A percentile compares a stretch with the other conserved stretches of the same genome.
Conservation (phyloP, 2,113 vertebrate genomes). For the Progne subis region DNA sequence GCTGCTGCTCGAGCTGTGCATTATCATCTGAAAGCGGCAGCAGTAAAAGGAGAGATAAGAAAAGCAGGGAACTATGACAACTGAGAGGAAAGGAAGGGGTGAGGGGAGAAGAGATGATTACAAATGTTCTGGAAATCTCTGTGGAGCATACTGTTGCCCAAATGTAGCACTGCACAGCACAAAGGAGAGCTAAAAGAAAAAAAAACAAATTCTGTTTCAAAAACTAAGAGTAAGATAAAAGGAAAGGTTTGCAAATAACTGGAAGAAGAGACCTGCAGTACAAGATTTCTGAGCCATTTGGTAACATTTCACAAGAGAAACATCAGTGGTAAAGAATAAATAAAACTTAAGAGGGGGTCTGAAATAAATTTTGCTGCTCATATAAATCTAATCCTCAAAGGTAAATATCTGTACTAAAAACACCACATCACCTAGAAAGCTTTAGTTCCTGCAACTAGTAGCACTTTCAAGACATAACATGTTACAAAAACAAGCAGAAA, state of each 20-base stretch:
- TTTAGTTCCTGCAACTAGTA: not conserved
- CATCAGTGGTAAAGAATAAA: not conserved
- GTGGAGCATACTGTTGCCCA: not conserved
- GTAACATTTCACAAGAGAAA: not conserved
- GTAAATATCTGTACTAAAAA: not conserved
- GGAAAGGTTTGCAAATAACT: not conserved
- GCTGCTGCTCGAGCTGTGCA: not conserved
- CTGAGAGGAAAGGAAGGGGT: not conserved
- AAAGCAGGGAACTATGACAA: constrained; percentile 59
- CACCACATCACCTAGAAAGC: not conserved
- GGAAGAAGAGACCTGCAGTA: not conserved
- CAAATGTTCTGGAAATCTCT: constrained; percentile 17
- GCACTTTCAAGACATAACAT: not conserved
- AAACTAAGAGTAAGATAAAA: not conserved
- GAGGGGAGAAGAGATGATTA: not conserved
- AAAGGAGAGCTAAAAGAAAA: not conserved
- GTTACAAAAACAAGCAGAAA: not conserved
- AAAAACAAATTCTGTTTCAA: not conserved
- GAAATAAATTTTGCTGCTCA: not conserved
- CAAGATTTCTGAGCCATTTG: not conserved
- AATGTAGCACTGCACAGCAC: not conserved
- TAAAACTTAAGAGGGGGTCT: not conserved
- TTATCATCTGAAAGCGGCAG: constrained; percentile 35
- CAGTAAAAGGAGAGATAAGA: constrained; percentile 38
- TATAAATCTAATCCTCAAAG: not conserved